Base-by-base conservation (phyloP, 1,140 invertebrate species). In the Brachystomella parvula region DNA sequence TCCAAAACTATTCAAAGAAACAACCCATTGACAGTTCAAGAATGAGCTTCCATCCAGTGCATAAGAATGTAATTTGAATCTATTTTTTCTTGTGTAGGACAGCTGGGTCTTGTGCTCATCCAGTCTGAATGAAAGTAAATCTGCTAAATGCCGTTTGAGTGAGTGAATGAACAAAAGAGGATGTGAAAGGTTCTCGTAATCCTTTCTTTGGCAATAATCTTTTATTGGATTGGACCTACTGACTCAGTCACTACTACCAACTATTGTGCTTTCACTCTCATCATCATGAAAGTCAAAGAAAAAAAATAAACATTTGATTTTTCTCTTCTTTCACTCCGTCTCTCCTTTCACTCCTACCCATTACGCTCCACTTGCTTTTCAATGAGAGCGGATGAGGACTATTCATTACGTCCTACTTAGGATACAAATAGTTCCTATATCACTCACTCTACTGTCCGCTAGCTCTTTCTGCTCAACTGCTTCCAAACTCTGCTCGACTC, bases 141-240 rank as follows among this genome's bases (percentile, higher is more conserved):
- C 63, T 57, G 2, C 32, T 21, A 57, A 64, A 26, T 31, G 33
- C 33, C 24, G 31, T 35, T 29, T 30, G 28, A 15, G 29, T 24
- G 29, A 59, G 29, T 30, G 29, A 59, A 29, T 30, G 57, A 59
- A n/a, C 47, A 28, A 47, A 49, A 49, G 61, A 47, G 47, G 47
- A 64, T 64, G 53, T 57, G 49, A 29, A 64, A 64, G 56, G 56
- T 64, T 31, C 49, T 33, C 39, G 44, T 58, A 56, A 56, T 53
- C 24, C 30, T 56, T 57, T 56, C 63, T 32, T 24, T 35, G 49
- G 49, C 49, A 53, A 53, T 53, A 53, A 15, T 53, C 49, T 53
- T 53, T 53, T 53, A 53, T 53, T 53, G 49, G 49, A 53, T 53
- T 53, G 49, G 21, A 53, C 49, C 24, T 15, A 12, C 21, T 33